These are phyloP conservation scores for Nebria brevicollis DNA, from an alignment of 2,888 invertebrate genomes.

Conservation along the genomic window DNA sequence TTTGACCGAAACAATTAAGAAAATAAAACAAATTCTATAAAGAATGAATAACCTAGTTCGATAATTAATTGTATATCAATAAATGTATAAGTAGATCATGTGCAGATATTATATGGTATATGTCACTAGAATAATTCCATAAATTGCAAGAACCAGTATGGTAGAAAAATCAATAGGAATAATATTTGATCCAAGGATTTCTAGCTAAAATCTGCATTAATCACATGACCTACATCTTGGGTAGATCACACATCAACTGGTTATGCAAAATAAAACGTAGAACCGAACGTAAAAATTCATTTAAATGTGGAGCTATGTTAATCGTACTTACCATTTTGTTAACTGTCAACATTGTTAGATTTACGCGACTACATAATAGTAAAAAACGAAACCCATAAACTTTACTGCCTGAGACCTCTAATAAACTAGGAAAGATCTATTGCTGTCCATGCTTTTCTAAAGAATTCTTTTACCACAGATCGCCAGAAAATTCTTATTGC, in stretches of 20 bases:
- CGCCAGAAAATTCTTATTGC: not conserved
- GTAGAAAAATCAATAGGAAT: not conserved
- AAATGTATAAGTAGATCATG: not conserved
- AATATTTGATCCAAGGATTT: not conserved
- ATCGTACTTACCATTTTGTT: not conserved
- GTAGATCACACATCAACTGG: not conserved
- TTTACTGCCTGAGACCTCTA: not conserved
- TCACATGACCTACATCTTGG: not conserved
- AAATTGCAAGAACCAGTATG: not conserved
- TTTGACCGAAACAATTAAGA: no score
- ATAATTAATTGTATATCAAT: not conserved
- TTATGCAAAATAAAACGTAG: not conserved
- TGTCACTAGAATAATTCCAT: not conserved
- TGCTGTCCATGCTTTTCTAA: no score
- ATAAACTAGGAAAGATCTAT: not conserved
- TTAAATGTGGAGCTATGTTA: not conserved
- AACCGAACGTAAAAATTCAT: not conserved
- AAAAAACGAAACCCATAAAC: not conserved
- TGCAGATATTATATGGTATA: not conserved
- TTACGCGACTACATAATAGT: not conserved
- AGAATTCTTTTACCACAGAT: no score
- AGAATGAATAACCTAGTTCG: not conserved
- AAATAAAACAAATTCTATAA: not conserved
- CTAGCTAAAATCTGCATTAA: not conserved
- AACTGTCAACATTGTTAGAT: not conserved